Evolutionary conservation across 2,113 vertebrate species (phyloP).

Genomic region (Scomber japonicus): DNA sequence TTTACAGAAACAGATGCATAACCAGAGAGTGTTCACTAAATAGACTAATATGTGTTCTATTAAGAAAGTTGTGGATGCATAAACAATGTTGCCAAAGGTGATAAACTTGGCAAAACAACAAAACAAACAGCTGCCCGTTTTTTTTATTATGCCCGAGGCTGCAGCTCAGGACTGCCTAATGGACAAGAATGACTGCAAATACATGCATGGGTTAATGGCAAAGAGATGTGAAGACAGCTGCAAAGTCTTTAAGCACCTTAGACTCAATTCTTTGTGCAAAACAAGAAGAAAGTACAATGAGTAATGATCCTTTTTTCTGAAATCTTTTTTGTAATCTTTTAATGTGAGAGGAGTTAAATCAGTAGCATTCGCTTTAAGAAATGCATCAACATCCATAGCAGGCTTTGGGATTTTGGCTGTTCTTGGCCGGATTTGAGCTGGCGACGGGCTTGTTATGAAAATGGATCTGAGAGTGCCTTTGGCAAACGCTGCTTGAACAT

Average conservation of each 20-base stretch:
- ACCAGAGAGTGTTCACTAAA: constrained; percentile 17
- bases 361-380: constrained; percentile 52
- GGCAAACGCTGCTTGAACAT: constrained; percentile 66
- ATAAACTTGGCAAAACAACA: constrained; percentile 46
- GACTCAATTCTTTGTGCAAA: constrained; percentile 31
- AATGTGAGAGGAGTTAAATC: constrained; percentile 49
- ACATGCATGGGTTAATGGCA: constrained; percentile 36
- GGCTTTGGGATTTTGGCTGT: constrained; percentile 64
- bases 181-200: constrained; percentile 34
- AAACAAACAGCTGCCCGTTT: constrained; percentile 54
- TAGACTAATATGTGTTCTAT: constrained; percentile 27
- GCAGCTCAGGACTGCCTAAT: constrained; percentile 31
- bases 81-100: constrained; percentile 50
- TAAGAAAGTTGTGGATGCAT: constrained; percentile 26
- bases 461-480: constrained; percentile 68
- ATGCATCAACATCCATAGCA: constrained; percentile 57
- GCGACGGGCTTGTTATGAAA: constrained; percentile 60
- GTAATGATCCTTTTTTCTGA: constrained; percentile 16
- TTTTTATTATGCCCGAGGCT: constrained; percentile 37
- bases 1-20: constrained; percentile 34
- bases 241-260: constrained; percentile 48
- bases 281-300: constrained; percentile 28
- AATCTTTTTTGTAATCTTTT: constrained; percentile 58
- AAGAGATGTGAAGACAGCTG: constrained; percentile 45
- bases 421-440: constrained; percentile 50